Evolutionary conservation across 2,888 invertebrate species (phyloP).

Genomic region (Dysmachus trigonus): DNA sequence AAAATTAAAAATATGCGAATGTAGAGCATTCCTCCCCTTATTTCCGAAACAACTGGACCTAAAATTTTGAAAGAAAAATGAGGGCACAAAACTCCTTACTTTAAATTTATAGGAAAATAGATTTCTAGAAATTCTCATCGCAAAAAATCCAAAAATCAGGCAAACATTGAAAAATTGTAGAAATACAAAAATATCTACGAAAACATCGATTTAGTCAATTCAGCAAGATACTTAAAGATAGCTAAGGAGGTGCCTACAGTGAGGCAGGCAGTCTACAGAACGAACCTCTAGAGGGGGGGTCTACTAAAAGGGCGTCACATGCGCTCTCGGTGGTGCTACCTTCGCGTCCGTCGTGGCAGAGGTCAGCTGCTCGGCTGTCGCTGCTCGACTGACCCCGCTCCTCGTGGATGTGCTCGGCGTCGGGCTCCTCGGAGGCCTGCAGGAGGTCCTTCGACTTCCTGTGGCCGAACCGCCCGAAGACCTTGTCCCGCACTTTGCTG

Average conservation of each 20-base stretch:
- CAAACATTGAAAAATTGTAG: neutral
- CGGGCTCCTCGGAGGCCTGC: neutral
- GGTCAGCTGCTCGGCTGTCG: conserved; percentile 16
- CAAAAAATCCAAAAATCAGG: neutral
- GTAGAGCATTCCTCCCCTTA: no score
- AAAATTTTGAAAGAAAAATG: no score
- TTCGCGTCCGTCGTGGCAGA: neutral
- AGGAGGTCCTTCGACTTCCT: conserved; percentile 56
- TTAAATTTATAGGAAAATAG: neutral
- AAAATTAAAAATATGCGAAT: no score
- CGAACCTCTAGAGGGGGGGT: conserved; percentile 1
- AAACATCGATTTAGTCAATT: neutral
- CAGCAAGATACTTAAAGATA: neutral
- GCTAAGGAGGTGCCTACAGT: neutral
- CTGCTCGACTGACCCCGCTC: neutral
- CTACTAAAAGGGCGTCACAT: conserved; percentile 33
- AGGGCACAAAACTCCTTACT: no score
- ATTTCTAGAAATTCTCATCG: neutral
- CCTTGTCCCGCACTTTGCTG: conserved; percentile 56
- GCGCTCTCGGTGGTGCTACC: conserved; percentile 37
- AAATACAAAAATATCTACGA: neutral
- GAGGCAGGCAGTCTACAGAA: neutral
- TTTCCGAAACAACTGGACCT: no score
- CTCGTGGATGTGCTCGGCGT: neutral
- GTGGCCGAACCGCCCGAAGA: conserved; percentile 59